Conservation (phyloP, 2,888 invertebrate genomes). For the Onthophagus sagittarius region DNA sequence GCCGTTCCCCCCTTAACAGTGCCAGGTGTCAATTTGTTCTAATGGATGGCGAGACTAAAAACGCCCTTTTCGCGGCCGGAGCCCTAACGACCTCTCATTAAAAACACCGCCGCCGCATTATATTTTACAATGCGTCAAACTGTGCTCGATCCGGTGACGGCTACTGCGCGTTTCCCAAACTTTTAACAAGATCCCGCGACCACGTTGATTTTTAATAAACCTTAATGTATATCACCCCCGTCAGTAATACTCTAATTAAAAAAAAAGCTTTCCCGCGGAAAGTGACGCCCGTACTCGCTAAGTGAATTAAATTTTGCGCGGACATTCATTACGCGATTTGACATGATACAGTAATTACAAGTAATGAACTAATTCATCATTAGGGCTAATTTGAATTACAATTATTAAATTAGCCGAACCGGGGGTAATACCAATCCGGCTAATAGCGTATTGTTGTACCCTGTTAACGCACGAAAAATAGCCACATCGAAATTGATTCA, state of each 20-base stretch:
- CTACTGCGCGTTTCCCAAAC: not conserved
- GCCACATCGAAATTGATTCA: not conserved
- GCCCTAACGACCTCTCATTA: conserved; percentile 40
- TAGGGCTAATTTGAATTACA: conserved; percentile 34
- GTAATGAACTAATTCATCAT: conserved; percentile 35
- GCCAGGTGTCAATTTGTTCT: conserved; percentile 53
- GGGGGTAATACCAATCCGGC: conserved; percentile 24
- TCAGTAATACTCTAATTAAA: not conserved
- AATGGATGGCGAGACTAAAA: conserved; percentile 47
- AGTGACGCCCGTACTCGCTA: not conserved
- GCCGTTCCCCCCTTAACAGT: conserved; percentile 39
- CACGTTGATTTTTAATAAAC: not conserved
- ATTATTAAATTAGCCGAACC: conserved; percentile 32
- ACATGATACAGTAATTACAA: conserved; percentile 31
- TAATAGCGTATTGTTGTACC: conserved; percentile 6
- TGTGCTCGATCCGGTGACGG: not conserved
- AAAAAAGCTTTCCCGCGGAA: not conserved
- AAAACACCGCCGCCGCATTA: conserved; percentile 36
- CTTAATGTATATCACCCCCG: conserved; percentile 1
- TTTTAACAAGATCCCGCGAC: conserved; percentile 8
- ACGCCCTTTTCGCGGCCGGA: conserved; percentile 35
- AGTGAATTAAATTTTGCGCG: conserved; percentile 9
- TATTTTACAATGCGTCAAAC: conserved; percentile 36
- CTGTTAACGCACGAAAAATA: not conserved
- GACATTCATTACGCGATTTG: conserved; percentile 26